Conservation (phyloP, 2,113 vertebrate species). For the Serinus canaria region DNA sequence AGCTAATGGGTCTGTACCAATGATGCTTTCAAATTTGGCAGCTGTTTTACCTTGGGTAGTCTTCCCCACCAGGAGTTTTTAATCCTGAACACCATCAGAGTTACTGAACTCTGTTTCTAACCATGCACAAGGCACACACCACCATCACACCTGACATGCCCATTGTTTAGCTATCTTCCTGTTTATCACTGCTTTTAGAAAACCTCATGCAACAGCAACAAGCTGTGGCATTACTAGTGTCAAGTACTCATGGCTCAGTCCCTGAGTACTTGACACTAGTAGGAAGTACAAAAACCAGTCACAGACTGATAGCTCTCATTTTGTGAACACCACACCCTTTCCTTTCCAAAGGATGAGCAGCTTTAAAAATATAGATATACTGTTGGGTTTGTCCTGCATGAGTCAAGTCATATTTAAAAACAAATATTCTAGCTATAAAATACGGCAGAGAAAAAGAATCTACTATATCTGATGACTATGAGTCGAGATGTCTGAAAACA, state of each 20-base stretch:
- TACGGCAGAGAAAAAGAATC: background rate
- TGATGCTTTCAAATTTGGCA: background rate
- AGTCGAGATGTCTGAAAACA: background rate
- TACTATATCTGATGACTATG: background rate
- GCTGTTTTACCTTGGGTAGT: background rate
- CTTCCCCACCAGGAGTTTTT: background rate
- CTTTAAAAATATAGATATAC: background rate
- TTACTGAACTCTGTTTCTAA: background rate
- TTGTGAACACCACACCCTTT: background rate
- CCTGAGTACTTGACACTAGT: no score
- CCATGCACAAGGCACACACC: accelerated
- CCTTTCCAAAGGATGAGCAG: background rate
- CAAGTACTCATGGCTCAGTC: background rate
- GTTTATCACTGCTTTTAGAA: background rate
- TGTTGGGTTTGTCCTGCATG: background rate
- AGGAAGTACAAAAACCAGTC: background rate
- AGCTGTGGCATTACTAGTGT: background rate
- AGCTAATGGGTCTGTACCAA: background rate
- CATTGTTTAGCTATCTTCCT: background rate
- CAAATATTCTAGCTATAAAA: background rate
- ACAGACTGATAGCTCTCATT: background rate
- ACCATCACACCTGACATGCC: background rate
- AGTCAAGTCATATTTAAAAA: background rate
- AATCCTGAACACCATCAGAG: background rate
- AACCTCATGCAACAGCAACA: background rate